These are phyloP conservation scores for Alces alces DNA, from an alignment of 2,113 vertebrate species.

Conservation along the genomic window DNA sequence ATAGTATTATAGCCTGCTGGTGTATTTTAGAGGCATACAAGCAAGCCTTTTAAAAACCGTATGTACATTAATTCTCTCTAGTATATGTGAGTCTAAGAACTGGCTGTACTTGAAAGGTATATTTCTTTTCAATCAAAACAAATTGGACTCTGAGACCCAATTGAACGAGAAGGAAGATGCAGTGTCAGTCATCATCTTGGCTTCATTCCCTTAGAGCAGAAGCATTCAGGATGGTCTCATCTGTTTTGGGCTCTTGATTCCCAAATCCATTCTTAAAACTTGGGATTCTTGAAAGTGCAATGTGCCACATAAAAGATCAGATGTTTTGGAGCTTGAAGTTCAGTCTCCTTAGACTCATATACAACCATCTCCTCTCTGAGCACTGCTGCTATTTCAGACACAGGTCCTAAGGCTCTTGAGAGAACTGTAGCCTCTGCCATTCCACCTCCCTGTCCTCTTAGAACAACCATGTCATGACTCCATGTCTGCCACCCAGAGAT, in stretches of 20 bases:
- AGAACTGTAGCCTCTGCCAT: background rate
- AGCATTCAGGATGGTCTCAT: background rate
- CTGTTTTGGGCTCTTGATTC: background rate
- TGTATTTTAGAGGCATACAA: background rate
- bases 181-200: background rate
- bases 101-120: background rate
- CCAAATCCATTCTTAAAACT: background rate
- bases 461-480: rapidly evolving
- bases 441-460: rapidly evolving
- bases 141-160: background rate
- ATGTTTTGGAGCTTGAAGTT: background rate
- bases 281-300: background rate
- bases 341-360: background rate
- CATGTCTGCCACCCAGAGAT: background rate
- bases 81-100: background rate
- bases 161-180: background rate
- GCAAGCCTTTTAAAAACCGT: background rate
- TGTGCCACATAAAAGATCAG: background rate
- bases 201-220: background rate
- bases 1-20: background rate
- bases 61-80: background rate
- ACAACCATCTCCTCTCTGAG: background rate
- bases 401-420: background rate
- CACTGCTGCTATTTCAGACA: background rate
- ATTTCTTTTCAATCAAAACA: slow-evolving; percentile 10